phyloP scores from a whole-genome alignment of 2,888 invertebrate species.

The Drosophila yooni region DNA sequence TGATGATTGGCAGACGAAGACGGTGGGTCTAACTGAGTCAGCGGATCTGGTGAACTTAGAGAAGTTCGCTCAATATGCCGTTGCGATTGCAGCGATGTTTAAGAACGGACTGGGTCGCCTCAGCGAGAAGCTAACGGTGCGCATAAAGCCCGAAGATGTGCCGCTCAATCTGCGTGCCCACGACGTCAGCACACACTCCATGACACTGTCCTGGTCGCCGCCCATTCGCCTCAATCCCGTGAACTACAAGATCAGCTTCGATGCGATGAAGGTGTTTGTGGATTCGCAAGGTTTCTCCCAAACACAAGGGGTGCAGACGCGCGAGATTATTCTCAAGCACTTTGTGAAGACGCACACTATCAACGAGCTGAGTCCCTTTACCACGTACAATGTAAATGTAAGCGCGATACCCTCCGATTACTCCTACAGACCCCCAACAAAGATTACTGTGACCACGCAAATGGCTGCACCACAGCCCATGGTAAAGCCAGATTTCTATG shows the following conservation, averaged over 20 bases:
- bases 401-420: slow-evolving; percentile 94
- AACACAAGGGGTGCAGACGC: slow-evolving; percentile 91
- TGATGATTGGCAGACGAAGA: slow-evolving; percentile 95
- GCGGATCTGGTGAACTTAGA: slow-evolving; percentile 95
- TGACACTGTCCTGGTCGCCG: slow-evolving; percentile 96
- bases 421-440: slow-evolving; percentile 94
- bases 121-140: slow-evolving; percentile 95
- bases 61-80: slow-evolving; percentile 95
- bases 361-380: slow-evolving; percentile 95
- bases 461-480: slow-evolving; percentile 98
- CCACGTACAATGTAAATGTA: slow-evolving; percentile 97
- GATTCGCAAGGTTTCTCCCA: slow-evolving; percentile 97
- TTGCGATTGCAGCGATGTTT: slow-evolving; percentile 94
- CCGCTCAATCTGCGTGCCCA: slow-evolving; percentile 94
- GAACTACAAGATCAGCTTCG: slow-evolving; percentile 95
- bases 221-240: slow-evolving; percentile 95
- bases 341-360: slow-evolving; percentile 91
- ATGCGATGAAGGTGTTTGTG: slow-evolving; percentile 96
- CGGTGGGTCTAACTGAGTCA: slow-evolving; percentile 94
- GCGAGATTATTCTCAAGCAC: slow-evolving; percentile 90
- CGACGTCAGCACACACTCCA: slow-evolving; percentile 96
- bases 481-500: slow-evolving; percentile 97
- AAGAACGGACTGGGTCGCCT: slow-evolving; percentile 93
- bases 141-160: slow-evolving; percentile 96
- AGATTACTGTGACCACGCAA: slow-evolving; percentile 97